Evolutionary conservation across 2,113 vertebrate genomes (phyloP).

Genomic region (Cheilinus undulatus): DNA sequence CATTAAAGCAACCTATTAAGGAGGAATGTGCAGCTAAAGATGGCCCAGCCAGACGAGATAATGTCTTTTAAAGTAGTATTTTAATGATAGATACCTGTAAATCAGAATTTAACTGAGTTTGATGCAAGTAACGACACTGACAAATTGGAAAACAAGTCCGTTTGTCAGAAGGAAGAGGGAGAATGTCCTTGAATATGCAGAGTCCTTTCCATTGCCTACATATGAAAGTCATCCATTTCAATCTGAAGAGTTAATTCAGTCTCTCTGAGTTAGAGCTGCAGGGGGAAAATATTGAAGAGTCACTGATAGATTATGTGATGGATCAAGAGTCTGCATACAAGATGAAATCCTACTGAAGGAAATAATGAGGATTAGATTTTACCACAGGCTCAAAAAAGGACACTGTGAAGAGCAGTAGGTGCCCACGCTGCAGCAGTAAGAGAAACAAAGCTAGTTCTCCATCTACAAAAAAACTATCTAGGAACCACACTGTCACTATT

Average conservation of each 20-base stretch:
- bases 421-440: too few relatives aligned
- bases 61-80: slow-evolving; percentile 34
- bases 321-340: slow-evolving; percentile 49
- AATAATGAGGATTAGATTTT: slow-evolving; percentile 46
- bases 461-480: too few relatives aligned
- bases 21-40: slow-evolving; percentile 16
- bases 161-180: slow-evolving; percentile 21
- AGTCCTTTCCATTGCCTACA: slow-evolving; percentile 46
- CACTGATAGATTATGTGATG: slow-evolving; percentile 62
- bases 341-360: slow-evolving; percentile 53
- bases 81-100: slow-evolving; percentile 59
- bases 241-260: slow-evolving; percentile 66
- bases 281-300: slow-evolving; percentile 38
- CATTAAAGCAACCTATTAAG: neutral
- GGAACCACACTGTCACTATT: too few relatives aligned
- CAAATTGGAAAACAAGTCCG: slow-evolving; percentile 59
- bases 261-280: slow-evolving; percentile 50
- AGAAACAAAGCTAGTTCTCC: too few relatives aligned
- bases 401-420: too few relatives aligned
- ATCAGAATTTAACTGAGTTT: slow-evolving; percentile 59
- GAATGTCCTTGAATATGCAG: slow-evolving; percentile 50
- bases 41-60: slow-evolving; percentile 19
- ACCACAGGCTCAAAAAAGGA: slow-evolving; percentile 27
- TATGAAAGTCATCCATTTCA: slow-evolving; percentile 78
- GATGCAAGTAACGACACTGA: slow-evolving; percentile 38